A percentile compares a stretch with the other conserved stretches of the same genome.
phyloP scores from a whole-genome alignment of 2,888 invertebrate species.

The Nomada ferruginata region DNA sequence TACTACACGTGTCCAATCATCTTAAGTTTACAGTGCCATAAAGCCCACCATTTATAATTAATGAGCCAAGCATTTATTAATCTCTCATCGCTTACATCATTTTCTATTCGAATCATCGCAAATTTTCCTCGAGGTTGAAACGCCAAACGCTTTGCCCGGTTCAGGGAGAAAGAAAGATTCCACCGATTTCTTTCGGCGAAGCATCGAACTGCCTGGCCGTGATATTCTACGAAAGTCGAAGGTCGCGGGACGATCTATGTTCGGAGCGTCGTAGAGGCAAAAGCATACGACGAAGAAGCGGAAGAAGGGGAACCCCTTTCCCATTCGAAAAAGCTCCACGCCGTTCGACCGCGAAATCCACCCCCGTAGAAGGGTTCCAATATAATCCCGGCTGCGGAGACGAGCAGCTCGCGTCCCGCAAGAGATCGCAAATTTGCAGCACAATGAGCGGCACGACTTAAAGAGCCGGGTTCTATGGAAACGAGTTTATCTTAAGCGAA shows the following conservation, averaged over 20 bases:
- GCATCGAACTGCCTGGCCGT: slow-evolving; percentile 1
- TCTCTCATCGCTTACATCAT: slow-evolving; percentile 10
- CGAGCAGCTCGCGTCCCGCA: slow-evolving; percentile 23
- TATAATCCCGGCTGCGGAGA: slow-evolving; percentile 32
- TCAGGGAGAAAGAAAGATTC: not conserved
- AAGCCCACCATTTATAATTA: not conserved
- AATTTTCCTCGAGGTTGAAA: not conserved
- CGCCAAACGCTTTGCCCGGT: not conserved
- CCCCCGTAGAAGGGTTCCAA: slow-evolving; percentile 16
- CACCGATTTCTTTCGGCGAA: not conserved
- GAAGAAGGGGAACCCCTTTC: slow-evolving; percentile 51
- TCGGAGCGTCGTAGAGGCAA: not conserved
- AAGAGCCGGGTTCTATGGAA: slow-evolving; percentile 55
- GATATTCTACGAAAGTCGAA: slow-evolving; percentile 32
- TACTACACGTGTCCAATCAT: not conserved
- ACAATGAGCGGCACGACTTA: slow-evolving; percentile 64
- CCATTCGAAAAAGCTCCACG: slow-evolving; percentile 35
- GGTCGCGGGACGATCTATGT: slow-evolving; percentile 29
- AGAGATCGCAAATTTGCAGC: slow-evolving; percentile 63
- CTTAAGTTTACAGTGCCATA: not conserved
- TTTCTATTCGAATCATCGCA: not conserved
- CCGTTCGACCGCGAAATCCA: slow-evolving; percentile 10
- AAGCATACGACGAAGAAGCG: not conserved
- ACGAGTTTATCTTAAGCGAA: slow-evolving; percentile 67
- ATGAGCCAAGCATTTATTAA: not conserved